Base-by-base conservation (phyloP, 92 coral and sea anemone genomes). In the Porites lobata region DNA sequence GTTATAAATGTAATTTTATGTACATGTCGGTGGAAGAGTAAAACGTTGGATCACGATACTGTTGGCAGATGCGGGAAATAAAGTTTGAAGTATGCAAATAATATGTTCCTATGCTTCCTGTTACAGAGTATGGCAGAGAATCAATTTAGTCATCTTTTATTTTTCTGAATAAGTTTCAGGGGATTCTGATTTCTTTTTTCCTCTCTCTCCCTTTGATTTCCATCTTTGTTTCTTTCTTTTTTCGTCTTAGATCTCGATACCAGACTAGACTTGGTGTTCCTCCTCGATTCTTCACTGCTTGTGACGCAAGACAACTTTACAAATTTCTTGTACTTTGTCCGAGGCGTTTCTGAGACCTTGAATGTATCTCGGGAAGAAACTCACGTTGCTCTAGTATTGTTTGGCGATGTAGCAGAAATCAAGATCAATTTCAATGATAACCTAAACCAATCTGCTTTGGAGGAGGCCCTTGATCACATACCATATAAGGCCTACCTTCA, bases 331-430 rank as follows among this genome's bases (percentile, higher is more conserved):
- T 69, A 24, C 74, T 69, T 69, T 19, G 50, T 69, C 50, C 38
- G 50, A 38, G 74, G 47, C 20, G 47, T 69, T 38, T 13, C 47
- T 21, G 74, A 24, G 11, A 13, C 74, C 9, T 18, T 69, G 14
- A 69, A 69, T 8, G 38, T 69, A 38, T 69, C 74, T 9, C 74
- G 26, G 10, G 50, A 69, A 69, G 74, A 69, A 22, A 69, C 74
- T 12, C 74, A 69, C 50, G 43, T 69, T 11, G 74, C 47, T 21
- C 12, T 69, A 11, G 43, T 69, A 12, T 24, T 69, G 12, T 69
- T 22, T 69, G 74, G 74, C 11, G 74, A 69, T 18, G 10, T 38
- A 24, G 20, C 32, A 13, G 10, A 69, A 7, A 12, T 69, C 22
- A 4, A 9, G 12, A 69, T 69, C 50, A 38, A 69, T 8, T n/a